A percentile compares a stretch with the other conserved stretches of the same genome.
Evolutionary conservation across 2,797 vertebrate genomes (phyloP).

Genomic region (Artibeus jamaicensis): DNA sequence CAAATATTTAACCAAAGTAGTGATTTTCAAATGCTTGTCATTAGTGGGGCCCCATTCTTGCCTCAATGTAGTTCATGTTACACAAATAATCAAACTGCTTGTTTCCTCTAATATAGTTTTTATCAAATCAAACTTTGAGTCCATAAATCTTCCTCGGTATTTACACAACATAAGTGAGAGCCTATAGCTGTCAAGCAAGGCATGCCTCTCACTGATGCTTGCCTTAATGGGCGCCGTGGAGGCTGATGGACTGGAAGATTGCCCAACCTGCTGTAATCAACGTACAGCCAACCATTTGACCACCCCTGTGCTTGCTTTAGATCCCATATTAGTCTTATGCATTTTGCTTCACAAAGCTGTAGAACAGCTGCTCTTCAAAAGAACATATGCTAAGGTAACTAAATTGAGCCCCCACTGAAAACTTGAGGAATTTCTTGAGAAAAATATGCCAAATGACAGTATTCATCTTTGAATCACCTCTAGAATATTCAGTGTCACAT

Average conservation of each 20-base stretch:
- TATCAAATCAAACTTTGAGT: neutral
- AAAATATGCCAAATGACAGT: constrained; percentile 75
- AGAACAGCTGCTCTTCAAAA: constrained; percentile 71
- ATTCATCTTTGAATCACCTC: neutral
- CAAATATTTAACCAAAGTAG: neutral
- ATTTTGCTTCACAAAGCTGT: constrained; percentile 78
- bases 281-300: constrained; percentile 80
- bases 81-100: neutral
- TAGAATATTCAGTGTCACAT: constrained; percentile 24
- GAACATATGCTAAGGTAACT: constrained; percentile 76
- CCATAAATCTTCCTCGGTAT: neutral
- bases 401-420: constrained; percentile 74
- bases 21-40: neutral
- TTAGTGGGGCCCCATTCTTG: neutral
- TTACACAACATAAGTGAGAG: neutral
- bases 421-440: constrained; percentile 36
- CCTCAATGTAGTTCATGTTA: neutral
- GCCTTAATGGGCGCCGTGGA: constrained; percentile 70
- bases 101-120: neutral
- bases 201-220: constrained; percentile 66
- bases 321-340: constrained; percentile 73
- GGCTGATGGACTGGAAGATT: constrained; percentile 79
- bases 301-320: constrained; percentile 77
- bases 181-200: neutral
- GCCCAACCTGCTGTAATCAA: constrained; percentile 80